These are phyloP conservation scores for Sinelater perroti DNA, from an alignment of 2,888 invertebrate species.

Conservation along the genomic window DNA sequence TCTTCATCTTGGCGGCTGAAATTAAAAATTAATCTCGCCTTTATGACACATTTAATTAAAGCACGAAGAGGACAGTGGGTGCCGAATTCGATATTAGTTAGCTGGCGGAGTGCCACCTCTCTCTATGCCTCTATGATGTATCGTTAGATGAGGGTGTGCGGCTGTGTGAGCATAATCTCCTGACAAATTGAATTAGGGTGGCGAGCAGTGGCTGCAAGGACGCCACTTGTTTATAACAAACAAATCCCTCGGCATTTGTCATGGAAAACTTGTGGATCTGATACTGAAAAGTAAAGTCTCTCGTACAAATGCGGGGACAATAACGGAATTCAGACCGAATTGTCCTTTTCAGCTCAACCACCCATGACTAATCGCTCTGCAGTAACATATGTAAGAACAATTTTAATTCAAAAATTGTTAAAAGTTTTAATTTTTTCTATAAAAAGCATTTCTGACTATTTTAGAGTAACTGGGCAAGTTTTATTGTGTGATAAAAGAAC, in stretches of 20 bases:
- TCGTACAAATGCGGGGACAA: no score
- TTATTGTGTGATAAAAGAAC: no score
- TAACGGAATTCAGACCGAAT: no score
- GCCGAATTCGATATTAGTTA: slow-evolving; percentile 41
- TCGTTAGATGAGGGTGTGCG: slow-evolving; percentile 60
- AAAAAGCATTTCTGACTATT: no score
- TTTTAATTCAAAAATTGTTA: no score
- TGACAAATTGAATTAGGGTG: slow-evolving; percentile 63
- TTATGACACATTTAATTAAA: slow-evolving; percentile 60
- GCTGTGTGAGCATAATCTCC: slow-evolving; percentile 62
- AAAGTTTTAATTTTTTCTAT: no score
- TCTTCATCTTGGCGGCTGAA: slow-evolving; percentile 52
- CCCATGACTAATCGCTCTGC: no score
- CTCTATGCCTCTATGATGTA: slow-evolving; percentile 59
- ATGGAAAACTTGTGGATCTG: slow-evolving; percentile 55
- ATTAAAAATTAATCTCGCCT: slow-evolving; percentile 63
- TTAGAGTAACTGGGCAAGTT: no score
- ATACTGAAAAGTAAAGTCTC: slow-evolving; percentile 19
- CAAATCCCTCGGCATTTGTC: slow-evolving; percentile 55
- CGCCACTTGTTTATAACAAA: slow-evolving; percentile 63
- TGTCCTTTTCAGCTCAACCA: no score
- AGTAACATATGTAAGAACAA: no score
- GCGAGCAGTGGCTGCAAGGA: slow-evolving; percentile 57
- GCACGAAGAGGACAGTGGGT: slow-evolving; percentile 31
- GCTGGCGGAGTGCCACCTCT: slow-evolving; percentile 37